Conservation (phyloP, 2,113 vertebrate species). For the Vidua chalybeata region DNA sequence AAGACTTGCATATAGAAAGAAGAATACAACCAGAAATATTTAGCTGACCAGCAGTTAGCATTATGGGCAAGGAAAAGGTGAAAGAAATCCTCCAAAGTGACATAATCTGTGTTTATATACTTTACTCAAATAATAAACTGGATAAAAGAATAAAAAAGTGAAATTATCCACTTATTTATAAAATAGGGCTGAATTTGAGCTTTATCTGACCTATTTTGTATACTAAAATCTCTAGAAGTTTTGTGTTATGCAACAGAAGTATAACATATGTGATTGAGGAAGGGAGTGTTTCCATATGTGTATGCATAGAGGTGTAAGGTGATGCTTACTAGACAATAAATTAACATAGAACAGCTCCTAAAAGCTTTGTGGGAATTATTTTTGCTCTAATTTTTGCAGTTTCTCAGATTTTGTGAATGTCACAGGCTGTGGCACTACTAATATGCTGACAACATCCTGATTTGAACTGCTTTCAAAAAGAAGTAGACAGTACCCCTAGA, state of each 20-base stretch:
- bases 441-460: constrained; percentile 52
- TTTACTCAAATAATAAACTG: not conserved
- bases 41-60: not conserved
- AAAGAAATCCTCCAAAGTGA: not conserved
- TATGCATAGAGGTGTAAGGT: not conserved
- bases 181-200: not conserved
- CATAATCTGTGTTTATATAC: not conserved
- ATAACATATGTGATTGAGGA: not conserved
- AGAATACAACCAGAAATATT: not conserved
- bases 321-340: not conserved
- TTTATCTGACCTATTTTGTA: not conserved
- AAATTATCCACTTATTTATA: not conserved
- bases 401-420: not conserved
- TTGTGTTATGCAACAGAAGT: not conserved
- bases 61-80: not conserved
- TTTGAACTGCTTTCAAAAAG: constrained; percentile 29
- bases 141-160: not conserved
- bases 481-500: constrained; percentile 34
- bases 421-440: not conserved
- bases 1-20: not conserved
- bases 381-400: not conserved
- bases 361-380: not conserved
- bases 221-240: not conserved
- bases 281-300: not conserved
- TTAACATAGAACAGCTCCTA: not conserved